Percentiles rank a stretch among this genome's conserved stretches.
Conservation (phyloP, 2,113 vertebrate genomes). For the Ceyx margarethae region DNA sequence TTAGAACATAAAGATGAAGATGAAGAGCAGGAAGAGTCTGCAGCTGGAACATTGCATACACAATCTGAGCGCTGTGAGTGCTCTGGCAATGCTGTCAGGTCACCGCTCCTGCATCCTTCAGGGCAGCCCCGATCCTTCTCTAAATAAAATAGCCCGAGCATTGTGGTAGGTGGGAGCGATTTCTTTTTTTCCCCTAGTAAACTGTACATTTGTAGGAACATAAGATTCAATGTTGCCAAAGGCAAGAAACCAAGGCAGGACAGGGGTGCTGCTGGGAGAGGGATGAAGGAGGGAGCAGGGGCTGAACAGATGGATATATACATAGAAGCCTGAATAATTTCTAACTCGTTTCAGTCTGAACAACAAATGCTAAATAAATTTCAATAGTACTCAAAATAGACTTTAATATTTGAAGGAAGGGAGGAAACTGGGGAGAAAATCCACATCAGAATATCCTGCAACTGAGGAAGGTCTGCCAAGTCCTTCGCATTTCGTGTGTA, state of each 20-base stretch:
- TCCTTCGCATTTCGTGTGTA: neutral
- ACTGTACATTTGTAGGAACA: neutral
- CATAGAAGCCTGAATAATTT: neutral
- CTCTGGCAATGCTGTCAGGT: neutral
- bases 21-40: fast-evolving
- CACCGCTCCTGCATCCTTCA: neutral
- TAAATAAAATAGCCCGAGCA: neutral
- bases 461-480: neutral
- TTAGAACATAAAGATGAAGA: neutral
- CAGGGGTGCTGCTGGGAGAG: neutral
- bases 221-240: neutral
- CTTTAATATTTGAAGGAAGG: neutral
- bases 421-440: neutral
- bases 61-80: fast-evolving
- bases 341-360: neutral
- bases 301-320: neutral
- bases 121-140: neutral
- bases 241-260: neutral
- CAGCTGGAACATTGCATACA: neutral
- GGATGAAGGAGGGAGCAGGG: neutral
- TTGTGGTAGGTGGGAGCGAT: neutral
- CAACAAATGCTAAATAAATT: neutral
- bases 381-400: neutral
- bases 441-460: neutral
- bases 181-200: neutral